Base-by-base conservation (phyloP, 92 coral and sea anemone genomes). In the Diadumene lineata region DNA sequence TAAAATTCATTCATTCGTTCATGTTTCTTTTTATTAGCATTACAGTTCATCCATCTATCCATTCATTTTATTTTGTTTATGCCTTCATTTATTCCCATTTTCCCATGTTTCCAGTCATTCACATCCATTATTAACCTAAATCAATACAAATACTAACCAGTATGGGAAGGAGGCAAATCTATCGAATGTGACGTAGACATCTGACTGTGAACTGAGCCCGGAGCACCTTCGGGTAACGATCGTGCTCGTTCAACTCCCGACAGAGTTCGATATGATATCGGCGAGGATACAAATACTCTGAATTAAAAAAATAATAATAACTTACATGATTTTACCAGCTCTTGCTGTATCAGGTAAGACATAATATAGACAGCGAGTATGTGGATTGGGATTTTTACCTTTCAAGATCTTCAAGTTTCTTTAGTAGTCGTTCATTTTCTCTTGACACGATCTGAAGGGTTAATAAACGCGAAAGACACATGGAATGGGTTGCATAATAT, bases 401-500 rank as follows among this genome's bases (percentile, higher is more conserved):
- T 75, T 91, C 98, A 23, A 88, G 69, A 61, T 86, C 86, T 69
- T 94, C 98, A 34, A 94, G 84, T 75, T 92, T 94, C 86, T 92
- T 96, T 53, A 86, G 50, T 11, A 96, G 84, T 69, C 92, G 65
- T 32, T 96, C 99, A 74, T 96, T 96, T 77, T 96, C 99, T 78
- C 99, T 67, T n/a, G 99, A 92, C 18, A 96, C 84, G 68, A 96
- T 86, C 99, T 62, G 68, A 28, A 62, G 34, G 50, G 29, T 21
- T 7, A 2, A 2, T 3, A 2, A 53, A 6, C n/a, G n/a, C n/a
- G n/a, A n/a, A n/a, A n/a, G n/a, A n/a, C n/a, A n/a, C n/a, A n/a
- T n/a, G n/a, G n/a, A n/a, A n/a, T n/a, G n/a, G n/a, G n/a, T n/a
- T n/a, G n/a, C n/a, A n/a, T n/a, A n/a, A n/a, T n/a, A n/a, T n/a